These are phyloP conservation scores for Girardinus metallicus DNA, from an alignment of 2,797 vertebrate species.

Conservation along the genomic window DNA sequence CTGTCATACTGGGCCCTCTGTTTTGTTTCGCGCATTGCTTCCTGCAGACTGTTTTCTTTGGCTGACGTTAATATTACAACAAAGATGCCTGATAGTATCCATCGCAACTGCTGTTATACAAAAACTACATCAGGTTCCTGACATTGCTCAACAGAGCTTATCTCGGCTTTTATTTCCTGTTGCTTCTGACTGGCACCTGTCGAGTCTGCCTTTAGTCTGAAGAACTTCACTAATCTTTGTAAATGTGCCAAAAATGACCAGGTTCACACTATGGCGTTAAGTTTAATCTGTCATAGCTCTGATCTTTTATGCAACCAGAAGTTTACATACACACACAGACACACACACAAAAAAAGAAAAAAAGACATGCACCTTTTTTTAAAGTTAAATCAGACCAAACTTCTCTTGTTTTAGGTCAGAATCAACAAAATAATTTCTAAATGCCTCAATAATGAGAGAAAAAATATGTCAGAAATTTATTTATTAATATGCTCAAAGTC, in stretches of 20 bases:
- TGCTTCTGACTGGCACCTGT: constrained; percentile 30
- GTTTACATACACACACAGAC: background rate
- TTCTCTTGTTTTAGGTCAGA: background rate
- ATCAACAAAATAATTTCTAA: background rate
- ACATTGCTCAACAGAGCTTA: constrained; percentile 26
- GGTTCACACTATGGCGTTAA: background rate
- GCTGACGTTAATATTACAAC: constrained; percentile 26
- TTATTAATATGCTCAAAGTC: background rate
- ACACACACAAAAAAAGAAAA: background rate
- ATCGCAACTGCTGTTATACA: constrained; percentile 37
- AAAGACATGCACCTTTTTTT: background rate
- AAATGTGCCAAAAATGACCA: background rate
- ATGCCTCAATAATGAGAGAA: background rate
- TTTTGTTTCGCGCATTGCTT: constrained; percentile 24
- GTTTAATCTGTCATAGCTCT: background rate
- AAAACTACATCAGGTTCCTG: constrained; percentile 25
- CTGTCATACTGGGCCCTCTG: constrained; percentile 37
- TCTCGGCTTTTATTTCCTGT: constrained; percentile 48
- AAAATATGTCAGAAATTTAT: background rate
- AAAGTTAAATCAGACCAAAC: background rate
- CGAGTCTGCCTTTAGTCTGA: constrained; percentile 11
- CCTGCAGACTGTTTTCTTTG: constrained; percentile 34
- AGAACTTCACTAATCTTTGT: background rate
- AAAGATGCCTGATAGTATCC: constrained; percentile 40
- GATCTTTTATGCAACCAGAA: too few relatives aligned